Conservation (phyloP, 2,888 invertebrate species). For the Cryptops parisi region DNA sequence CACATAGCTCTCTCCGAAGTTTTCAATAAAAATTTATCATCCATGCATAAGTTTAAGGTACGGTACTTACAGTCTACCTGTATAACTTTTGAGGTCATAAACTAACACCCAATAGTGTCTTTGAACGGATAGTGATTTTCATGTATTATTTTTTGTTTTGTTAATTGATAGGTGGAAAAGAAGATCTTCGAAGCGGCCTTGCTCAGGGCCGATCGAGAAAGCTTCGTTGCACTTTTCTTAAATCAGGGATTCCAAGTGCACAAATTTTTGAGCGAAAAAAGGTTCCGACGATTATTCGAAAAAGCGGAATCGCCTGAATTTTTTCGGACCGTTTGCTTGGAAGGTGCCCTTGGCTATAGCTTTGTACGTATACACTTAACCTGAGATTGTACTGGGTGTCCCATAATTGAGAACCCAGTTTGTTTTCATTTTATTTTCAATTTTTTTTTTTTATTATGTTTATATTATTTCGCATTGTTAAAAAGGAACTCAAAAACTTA, state of each 20-base stretch:
- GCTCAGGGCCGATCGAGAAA: constrained; percentile 28
- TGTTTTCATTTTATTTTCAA: not conserved
- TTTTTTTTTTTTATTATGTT: constrained; percentile 2
- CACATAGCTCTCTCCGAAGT: constrained; percentile 28
- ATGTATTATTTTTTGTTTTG: constrained; percentile 2
- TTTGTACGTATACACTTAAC: constrained; percentile 17
- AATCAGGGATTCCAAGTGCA: constrained; percentile 31
- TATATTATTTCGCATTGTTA: too few relatives aligned
- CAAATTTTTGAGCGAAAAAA: constrained; percentile 26
- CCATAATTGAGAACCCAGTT: not conserved
- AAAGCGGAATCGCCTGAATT: constrained; percentile 28
- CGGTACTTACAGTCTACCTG: too few relatives aligned
- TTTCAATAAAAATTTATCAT: constrained; percentile 22
- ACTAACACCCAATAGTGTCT: too few relatives aligned
- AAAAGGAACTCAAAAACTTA: too few relatives aligned
- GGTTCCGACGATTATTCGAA: constrained; percentile 24
- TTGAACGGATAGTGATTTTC: too few relatives aligned
- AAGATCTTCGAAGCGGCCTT: constrained; percentile 31
- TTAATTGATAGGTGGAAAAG: constrained; percentile 21
- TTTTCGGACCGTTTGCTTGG: constrained; percentile 28
- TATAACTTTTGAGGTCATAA: too few relatives aligned
- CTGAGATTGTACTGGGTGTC: too few relatives aligned
- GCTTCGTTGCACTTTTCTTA: constrained; percentile 32
- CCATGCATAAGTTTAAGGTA: constrained; percentile 1
- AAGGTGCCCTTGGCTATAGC: constrained; percentile 27